Evolutionary conservation across 2,113 vertebrate species (phyloP).

Genomic region (Meles meles): DNA sequence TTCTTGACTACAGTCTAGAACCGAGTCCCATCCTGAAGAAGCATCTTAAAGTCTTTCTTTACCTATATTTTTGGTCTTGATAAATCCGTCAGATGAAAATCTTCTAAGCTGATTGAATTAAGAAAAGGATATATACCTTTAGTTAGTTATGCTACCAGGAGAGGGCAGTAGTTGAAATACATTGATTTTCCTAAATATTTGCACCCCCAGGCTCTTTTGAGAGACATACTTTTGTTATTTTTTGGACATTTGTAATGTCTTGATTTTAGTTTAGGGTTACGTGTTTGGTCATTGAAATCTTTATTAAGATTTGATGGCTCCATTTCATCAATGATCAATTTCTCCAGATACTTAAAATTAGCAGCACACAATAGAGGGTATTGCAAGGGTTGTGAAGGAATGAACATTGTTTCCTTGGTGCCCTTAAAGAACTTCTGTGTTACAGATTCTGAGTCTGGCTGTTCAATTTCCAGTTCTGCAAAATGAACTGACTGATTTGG

Average conservation of each 20-base stretch:
- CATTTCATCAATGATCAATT: background rate
- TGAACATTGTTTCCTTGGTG: background rate
- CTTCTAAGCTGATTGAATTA: background rate
- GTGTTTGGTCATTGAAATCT: constrained; percentile 2
- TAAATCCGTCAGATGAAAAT: background rate
- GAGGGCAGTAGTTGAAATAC: constrained; percentile 58
- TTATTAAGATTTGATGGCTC: background rate
- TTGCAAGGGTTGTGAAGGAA: background rate
- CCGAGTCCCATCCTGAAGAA: background rate
- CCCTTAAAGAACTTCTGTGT: background rate
- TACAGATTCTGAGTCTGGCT: background rate
- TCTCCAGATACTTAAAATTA: background rate
- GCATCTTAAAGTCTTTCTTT: background rate
- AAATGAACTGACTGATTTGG: background rate
- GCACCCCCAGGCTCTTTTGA: background rate
- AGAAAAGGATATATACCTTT: background rate
- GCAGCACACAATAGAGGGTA: background rate
- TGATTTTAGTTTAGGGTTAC: constrained; percentile 18
- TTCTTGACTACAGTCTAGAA: background rate
- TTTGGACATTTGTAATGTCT: constrained; percentile 5
- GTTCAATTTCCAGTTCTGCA: background rate
- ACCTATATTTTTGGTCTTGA: background rate
- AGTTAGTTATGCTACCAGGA: constrained; percentile 36
- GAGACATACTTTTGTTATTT: background rate
- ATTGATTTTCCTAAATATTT: constrained; percentile 46